Evolutionary conservation across 2,888 invertebrate genomes (phyloP), one percentile per base, ranked within the genome.

Genomic region (Furcula furcula): DNA sequence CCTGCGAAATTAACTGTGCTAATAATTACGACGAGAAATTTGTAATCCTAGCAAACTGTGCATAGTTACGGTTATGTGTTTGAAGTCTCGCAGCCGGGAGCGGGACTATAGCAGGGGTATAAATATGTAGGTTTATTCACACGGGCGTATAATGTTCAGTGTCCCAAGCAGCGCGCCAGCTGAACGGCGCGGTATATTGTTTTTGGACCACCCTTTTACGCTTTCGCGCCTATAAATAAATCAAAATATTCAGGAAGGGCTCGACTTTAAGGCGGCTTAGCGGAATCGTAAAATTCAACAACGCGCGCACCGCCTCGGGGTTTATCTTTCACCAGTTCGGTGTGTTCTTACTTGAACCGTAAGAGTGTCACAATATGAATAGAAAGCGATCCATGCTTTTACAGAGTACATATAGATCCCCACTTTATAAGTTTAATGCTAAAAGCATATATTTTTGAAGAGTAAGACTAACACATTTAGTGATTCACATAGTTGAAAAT

Each of bases 221-320:
- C 81, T 70, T 81, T 83, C 71, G 76, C 78, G 76, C 80, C 84
- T 79, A 84, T 88, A 88, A 88, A 88, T 88, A 88, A 88, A 88
- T 88, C 87, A 88, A 87, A 88, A 87, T 87, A 87, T 88, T 85
- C 86, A 85, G 85, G 80, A 84, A 86, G 83, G 85, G 85, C 84
- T 72, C 81, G 84, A 84, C 81, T 88, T 85, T 80, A 81, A 84
- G 86, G 82, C 83, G 85, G 87, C 87, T 88, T 88, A 87, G 83
- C 76, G 72, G 82, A 87, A 86, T 87, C 88, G 84, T 87, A 88
- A 88, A 88, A 88, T 85, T 86, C 85, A 86, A 86, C 85, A 86
- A 75, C 85, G 78, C 73, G 77, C 73, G 73, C 77, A 73, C 70
- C 78, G 77, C 80, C 64, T 73, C 66, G 57, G 69, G 84, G 80